Conservation (phyloP, 2,113 vertebrate genomes). For the Oreotragus oreotragus region DNA sequence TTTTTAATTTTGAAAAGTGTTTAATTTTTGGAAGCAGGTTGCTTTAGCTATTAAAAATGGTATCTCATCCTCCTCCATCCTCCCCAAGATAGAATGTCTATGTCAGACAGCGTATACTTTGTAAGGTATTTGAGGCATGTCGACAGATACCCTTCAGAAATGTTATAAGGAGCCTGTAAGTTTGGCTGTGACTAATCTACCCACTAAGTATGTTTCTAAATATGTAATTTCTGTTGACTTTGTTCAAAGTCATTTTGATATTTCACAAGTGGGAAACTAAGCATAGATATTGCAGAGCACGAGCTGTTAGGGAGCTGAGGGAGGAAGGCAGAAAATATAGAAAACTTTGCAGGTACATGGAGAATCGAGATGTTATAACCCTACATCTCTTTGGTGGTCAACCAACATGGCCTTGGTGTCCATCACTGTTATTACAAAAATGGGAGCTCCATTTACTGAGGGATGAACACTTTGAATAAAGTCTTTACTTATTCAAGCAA, state of each 20-base stretch:
- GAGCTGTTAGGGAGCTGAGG: background rate
- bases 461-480: background rate
- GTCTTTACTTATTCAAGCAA: background rate
- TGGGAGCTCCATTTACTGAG: background rate
- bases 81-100: background rate
- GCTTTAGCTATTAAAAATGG: background rate
- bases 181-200: background rate
- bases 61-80: background rate
- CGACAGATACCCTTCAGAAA: conserved; percentile 8
- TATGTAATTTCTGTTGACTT: conserved; percentile 37
- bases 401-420: background rate
- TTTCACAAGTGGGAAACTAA: background rate
- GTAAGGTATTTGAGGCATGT: background rate
- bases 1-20: background rate
- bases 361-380: background rate
- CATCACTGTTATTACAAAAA: background rate
- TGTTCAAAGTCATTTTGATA: conserved; percentile 27
- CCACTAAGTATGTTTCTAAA: conserved; percentile 2
- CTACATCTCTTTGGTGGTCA: background rate
- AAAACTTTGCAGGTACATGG: background rate
- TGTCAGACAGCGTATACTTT: background rate
- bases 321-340: background rate
- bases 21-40: background rate
- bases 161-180: background rate
- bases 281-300: background rate